Evolutionary conservation across 2,113 vertebrate genomes (phyloP).

Genomic region (Lutjanus erythropterus): DNA sequence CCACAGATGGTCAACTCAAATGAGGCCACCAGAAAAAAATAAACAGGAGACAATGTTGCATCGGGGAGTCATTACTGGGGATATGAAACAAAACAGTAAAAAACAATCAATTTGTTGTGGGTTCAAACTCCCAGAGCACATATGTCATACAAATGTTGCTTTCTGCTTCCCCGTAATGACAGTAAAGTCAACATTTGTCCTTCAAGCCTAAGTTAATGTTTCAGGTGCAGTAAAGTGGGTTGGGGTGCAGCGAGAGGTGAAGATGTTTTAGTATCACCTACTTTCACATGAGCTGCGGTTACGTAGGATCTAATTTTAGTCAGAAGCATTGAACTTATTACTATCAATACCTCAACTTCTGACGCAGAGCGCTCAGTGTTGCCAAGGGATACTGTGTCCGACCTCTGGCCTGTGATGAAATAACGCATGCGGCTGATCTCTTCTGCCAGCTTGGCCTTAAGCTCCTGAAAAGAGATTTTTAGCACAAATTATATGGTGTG

Average conservation of each 20-base stretch:
- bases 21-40: conserved; percentile 29
- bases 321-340: neutral
- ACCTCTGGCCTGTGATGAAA: conserved; percentile 88
- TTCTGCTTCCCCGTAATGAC: conserved; percentile 5
- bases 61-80: conserved; percentile 24
- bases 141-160: neutral
- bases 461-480: conserved; percentile 84
- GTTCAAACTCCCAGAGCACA: conserved; percentile 21
- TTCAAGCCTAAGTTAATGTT: conserved; percentile 10
- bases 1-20: conserved; percentile 21
- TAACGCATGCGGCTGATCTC: conserved; percentile 91
- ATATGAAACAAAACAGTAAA: conserved; percentile 19
- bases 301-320: neutral
- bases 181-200: conserved; percentile 1
- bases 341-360: conserved; percentile 88
- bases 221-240: conserved; percentile 4
- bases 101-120: conserved; percentile 27
- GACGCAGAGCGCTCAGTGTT: conserved; percentile 83
- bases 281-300: conserved; percentile 7
- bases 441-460: conserved; percentile 90
- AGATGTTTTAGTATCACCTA: neutral
- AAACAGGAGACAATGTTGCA: neutral
- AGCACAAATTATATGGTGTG: neutral
- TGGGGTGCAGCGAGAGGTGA: neutral
- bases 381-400: conserved; percentile 69